Evolutionary conservation across 1,140 invertebrate genomes (phyloP).

Genomic region (Dufourea novaeangliae): DNA sequence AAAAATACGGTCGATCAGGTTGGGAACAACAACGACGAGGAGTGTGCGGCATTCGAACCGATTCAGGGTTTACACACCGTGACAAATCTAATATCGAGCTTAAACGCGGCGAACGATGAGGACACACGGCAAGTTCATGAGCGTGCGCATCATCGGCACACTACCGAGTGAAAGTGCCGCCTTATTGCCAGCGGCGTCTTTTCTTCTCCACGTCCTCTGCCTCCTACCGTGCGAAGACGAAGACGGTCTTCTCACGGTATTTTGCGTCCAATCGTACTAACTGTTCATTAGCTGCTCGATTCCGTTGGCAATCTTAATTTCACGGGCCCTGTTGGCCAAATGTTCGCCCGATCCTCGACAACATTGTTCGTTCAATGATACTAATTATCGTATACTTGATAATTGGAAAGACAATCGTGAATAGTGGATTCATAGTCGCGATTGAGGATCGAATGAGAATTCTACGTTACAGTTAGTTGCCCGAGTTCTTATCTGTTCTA

Average conservation of each 20-base stretch:
- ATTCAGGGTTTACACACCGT: conserved; percentile 16
- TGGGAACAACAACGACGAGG: too few species aligned
- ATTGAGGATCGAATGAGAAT: not conserved
- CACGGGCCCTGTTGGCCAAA: too few species aligned
- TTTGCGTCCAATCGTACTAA: conserved; percentile 35
- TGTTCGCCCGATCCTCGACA: too few species aligned
- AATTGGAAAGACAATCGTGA: not conserved
- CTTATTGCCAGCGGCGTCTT: conserved; percentile 44
- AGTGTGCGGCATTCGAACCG: conserved; percentile 38
- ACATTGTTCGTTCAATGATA: not conserved
- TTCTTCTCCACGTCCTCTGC: conserved; percentile 40
- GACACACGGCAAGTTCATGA: conserved; percentile 68
- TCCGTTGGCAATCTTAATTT: not conserved
- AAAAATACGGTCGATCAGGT: conserved; percentile 6
- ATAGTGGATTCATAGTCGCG: not conserved
- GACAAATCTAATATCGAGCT: conserved; percentile 48
- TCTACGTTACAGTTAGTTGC: not conserved
- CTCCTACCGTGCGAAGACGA: conserved; percentile 4
- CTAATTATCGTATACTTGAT: conserved; percentile 1
- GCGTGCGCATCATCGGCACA: conserved; percentile 67
- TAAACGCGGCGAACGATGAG: conserved; percentile 32
- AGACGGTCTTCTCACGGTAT: conserved; percentile 48
- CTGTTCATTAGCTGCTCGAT: conserved; percentile 15
- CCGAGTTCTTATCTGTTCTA: too few species aligned
- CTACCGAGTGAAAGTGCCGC: conserved; percentile 70